phyloP scores from a whole-genome alignment of 2,797 vertebrate genomes.

The Phaenicophaeus curvirostris region DNA sequence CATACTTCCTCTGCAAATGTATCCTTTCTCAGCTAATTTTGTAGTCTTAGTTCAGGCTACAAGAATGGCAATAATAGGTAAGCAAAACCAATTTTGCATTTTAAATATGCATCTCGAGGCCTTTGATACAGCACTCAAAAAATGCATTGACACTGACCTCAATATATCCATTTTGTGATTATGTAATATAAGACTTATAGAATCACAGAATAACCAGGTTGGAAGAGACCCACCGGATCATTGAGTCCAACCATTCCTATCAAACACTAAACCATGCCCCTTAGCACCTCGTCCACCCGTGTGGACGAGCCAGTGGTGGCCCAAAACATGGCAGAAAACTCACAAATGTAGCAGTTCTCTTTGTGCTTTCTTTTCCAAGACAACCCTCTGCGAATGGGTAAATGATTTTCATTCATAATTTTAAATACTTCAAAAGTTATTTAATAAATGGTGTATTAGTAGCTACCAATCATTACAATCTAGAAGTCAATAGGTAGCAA shows the following conservation, averaged over 20 bases:
- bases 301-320: background rate
- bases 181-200: background rate
- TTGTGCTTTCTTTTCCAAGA: background rate
- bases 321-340: background rate
- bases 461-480: background rate
- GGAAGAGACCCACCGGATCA: no score
- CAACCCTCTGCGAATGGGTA: background rate
- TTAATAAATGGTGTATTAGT: background rate
- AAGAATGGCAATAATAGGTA: background rate
- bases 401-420: background rate
- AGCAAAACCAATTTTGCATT: background rate
- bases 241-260: no score
- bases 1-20: background rate
- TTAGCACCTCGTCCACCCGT: no score
- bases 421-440: background rate
- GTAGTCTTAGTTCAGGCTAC: background rate
- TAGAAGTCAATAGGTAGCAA: background rate
- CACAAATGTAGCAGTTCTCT: background rate
- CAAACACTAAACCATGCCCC: no score
- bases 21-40: background rate
- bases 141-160: background rate
- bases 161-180: background rate
- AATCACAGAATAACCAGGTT: no score
- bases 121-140: background rate
- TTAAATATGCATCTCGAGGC: background rate